Evolutionary conservation across 2,888 invertebrate species (phyloP), one percentile per base, ranked within the genome.

Genomic region (Pachymerium ferrugineum): DNA sequence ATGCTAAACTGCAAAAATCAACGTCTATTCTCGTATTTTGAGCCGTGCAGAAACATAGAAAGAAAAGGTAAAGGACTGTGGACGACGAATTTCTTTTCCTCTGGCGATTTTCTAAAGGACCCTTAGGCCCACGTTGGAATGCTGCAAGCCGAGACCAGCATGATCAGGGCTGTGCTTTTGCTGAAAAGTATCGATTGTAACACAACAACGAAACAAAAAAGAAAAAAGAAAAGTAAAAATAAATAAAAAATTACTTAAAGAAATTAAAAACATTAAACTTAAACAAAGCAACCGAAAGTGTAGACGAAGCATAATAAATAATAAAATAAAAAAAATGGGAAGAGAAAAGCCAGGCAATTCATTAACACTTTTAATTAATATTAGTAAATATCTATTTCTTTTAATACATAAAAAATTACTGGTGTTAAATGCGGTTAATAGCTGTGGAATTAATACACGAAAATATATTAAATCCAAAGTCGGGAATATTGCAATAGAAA

Each of bases 101-200:
- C 4, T 47, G 47, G 5, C 22, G 47, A 47, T 47, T 47, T 47
- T 47, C 47, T 47, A 68, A 68, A 25, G 70, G 31, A 70, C 70
- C 70, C 70, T 31, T 33, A 70, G 70, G 70, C 33, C 70, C 31
- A 71, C 74, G 35, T 74, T 74, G 70, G 75, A 70, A 74, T 87
- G 87, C 80, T 87, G 87, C 76, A 87, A 87, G 74, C 87, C 85
- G 33, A 89, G 89, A 8, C 89, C 89, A 62, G 86, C 85, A 80
- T 92, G 93, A 81, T 94, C 94, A 0, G 94, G 94, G 81, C 93
- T 94, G 83, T 94, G 94, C 80, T 93, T 93, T 80, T 94, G 93
- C 83, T 31, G 70, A 70, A 70, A 70, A 70, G 70, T 68, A 68
- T 16, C 68, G 29, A 68, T 68, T 47, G 47, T 47, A 47, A 47